phyloP scores from a whole-genome alignment of 2,888 invertebrate genomes.

The Amphiduros pacificus region DNA sequence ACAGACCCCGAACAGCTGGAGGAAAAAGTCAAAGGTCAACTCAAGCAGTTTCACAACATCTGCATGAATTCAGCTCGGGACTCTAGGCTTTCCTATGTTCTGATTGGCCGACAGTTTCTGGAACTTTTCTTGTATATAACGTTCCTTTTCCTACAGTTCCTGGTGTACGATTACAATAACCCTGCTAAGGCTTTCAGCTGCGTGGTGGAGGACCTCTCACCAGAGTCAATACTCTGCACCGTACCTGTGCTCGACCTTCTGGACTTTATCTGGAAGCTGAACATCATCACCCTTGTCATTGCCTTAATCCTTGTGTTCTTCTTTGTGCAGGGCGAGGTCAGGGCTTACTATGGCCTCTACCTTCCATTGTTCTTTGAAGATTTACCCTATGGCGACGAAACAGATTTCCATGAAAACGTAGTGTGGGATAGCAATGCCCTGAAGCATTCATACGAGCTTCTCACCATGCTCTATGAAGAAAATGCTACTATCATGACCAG shows the following conservation, averaged over 20 bases:
- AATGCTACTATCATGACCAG: conserved; percentile 22
- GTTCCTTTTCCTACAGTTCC: conserved; percentile 10
- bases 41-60: conserved; percentile 15
- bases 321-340: not conserved
- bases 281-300: conserved; percentile 4
- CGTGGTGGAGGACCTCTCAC: conserved; percentile 1
- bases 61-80: conserved; percentile 2
- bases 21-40: conserved; percentile 12
- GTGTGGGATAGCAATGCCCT: conserved; percentile 14
- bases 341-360: conserved; percentile 6
- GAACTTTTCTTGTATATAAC: conserved; percentile 4
- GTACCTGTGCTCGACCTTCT: conserved; percentile 23
- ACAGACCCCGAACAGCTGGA: not conserved
- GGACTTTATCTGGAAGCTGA: conserved; percentile 21
- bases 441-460: conserved; percentile 21
- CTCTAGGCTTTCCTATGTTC: conserved; percentile 4
- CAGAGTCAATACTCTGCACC: conserved; percentile 16
- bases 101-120: conserved; percentile 2
- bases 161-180: conserved; percentile 17
- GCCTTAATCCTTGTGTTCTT: conserved; percentile 4
- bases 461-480: conserved; percentile 18
- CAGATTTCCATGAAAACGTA: conserved; percentile 17
- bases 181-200: conserved; percentile 13
- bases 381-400: conserved; percentile 22
- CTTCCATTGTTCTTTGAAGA: conserved; percentile 19